Evolutionary conservation across 2,888 invertebrate genomes (phyloP).

Genomic region (Caenorhabditis sp.): DNA sequence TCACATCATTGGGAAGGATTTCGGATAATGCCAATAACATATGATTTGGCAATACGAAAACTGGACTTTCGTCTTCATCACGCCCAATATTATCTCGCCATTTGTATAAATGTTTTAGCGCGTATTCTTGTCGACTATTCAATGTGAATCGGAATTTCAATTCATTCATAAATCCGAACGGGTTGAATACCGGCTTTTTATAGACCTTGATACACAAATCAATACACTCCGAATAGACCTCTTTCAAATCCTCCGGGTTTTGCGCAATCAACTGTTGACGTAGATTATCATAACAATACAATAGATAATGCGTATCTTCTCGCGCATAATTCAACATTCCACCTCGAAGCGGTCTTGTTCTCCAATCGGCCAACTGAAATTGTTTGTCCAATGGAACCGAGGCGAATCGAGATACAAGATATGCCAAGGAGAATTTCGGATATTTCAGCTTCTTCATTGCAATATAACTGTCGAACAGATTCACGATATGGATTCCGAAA

Average conservation of each 20-base stretch:
- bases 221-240: constrained; percentile 81
- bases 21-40: constrained; percentile 91
- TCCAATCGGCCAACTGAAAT: constrained; percentile 93
- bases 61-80: constrained; percentile 87
- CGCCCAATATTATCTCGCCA: constrained; percentile 90
- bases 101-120: constrained; percentile 81
- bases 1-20: constrained; percentile 64
- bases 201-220: constrained; percentile 82
- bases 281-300: constrained; percentile 83
- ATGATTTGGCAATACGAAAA: constrained; percentile 92
- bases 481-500: constrained; percentile 90
- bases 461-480: constrained; percentile 87
- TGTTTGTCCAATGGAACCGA: constrained; percentile 83
- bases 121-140: constrained; percentile 79
- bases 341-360: constrained; percentile 82
- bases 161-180: constrained; percentile 81
- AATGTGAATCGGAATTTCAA: constrained; percentile 77
- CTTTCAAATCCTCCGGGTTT: constrained; percentile 77
- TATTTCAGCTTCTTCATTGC: constrained; percentile 55
- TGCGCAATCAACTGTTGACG: constrained; percentile 78
- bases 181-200: constrained; percentile 80
- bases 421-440: constrained; percentile 74
- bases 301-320: constrained; percentile 90
- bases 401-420: constrained; percentile 76
- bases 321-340: constrained; percentile 86